These are phyloP conservation scores for Holacanthella duospinosa DNA, from an alignment of 2,888 invertebrate species.

Conservation along the genomic window DNA sequence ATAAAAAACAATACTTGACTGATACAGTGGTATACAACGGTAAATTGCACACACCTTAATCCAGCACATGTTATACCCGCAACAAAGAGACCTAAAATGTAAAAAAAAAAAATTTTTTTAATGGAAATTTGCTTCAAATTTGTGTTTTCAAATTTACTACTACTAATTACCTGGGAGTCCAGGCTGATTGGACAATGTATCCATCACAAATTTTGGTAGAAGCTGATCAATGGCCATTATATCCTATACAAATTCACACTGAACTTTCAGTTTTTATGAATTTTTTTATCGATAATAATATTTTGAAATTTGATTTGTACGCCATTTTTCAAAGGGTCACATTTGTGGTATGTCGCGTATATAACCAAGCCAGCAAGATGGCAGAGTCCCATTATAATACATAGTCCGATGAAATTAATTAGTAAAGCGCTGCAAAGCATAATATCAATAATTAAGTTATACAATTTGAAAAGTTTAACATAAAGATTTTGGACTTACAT, in stretches of 20 bases:
- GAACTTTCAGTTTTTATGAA: not conserved
- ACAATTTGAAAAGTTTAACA: not conserved
- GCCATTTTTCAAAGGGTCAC: slow-evolving; percentile 24
- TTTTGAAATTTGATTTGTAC: slow-evolving; percentile 13
- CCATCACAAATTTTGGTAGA: slow-evolving; percentile 80
- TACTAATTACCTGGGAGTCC: slow-evolving; percentile 55
- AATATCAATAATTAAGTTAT: not conserved
- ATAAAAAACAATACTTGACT: not conserved
- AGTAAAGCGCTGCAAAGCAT: slow-evolving; percentile 24
- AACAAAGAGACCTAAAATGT: slow-evolving; percentile 14
- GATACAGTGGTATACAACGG: not conserved
- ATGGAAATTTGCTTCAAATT: not conserved
- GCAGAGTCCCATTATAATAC: slow-evolving; percentile 32
- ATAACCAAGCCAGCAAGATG: slow-evolving; percentile 34
- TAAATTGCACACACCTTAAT: slow-evolving; percentile 21
- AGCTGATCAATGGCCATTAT: slow-evolving; percentile 68
- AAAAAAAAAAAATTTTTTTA: not conserved
- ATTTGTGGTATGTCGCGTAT: slow-evolving; percentile 28
- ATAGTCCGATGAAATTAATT: slow-evolving; percentile 33
- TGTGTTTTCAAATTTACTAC: slow-evolving; percentile 53
- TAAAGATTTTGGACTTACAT: slow-evolving; percentile 18
- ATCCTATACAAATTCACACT: slow-evolving; percentile 46
- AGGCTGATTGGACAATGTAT: slow-evolving; percentile 59
- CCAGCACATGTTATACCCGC: slow-evolving; percentile 33
- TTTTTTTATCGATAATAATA: not conserved